Evolutionary conservation across 2,888 invertebrate genomes (phyloP), one percentile per base, ranked within the genome.

Genomic region (Cryptosula pallasiana): DNA sequence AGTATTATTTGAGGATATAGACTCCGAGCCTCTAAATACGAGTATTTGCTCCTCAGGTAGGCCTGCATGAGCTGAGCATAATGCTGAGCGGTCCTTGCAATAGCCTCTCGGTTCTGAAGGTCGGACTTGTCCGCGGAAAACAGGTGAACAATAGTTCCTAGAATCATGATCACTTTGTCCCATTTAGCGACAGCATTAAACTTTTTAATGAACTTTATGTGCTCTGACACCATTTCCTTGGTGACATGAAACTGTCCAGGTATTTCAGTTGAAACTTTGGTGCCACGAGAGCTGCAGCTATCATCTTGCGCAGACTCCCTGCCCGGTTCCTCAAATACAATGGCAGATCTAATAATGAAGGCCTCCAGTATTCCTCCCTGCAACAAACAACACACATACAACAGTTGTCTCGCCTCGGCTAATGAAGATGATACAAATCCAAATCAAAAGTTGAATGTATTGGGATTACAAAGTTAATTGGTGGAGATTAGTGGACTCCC

Each of bases 1-100:
- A 83, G 78, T 29, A 86, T 78, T n/a, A 86, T 78, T 75, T 83
- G 81, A 1, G 85, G 83, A 78, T 82, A 83, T 27, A 85, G 74
- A 9, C 75, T 70, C 35, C 92, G 91, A 0, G 94, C 94, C 81
- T 94, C 93, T 81, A 92, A 93, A 69, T 93, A 92, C 1, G 83
- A 80, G 71, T 83, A 78, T n/a, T 0, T 90, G 88, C 84, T 87
- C 90, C 93, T 75, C 90, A 90, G 83, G 91, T 94, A 86, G 84
- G 92, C 93, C 75, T 93, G 89, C 76, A 93, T 88, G 75, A 95
- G 89, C 71, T 93, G 89, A 84, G 93, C 93, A 85, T 93, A 94
- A 71, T 82, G 83, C 72, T 85, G 85, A 76, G 86, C 86, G 58
- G 81, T 80, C 32, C 76, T 74, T 1, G 80, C 79, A 3, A 86